Conservation (phyloP, 2,113 vertebrate species). For the Tylochromis polylepis region DNA sequence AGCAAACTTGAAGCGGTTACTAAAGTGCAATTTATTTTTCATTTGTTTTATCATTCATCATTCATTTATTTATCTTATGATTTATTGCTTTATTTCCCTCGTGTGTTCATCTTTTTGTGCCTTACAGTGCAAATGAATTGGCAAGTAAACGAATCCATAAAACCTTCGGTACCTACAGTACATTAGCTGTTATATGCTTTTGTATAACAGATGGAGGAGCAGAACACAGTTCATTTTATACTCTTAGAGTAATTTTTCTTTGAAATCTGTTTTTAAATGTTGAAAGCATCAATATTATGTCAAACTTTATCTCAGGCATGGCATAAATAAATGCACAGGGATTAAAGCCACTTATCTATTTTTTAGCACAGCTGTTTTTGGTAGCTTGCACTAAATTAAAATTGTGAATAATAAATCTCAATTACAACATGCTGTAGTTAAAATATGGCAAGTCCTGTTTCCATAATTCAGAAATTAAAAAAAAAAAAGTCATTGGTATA, state of each 20-base stretch:
- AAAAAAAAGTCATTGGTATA: background rate
- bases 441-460: background rate
- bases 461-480: background rate
- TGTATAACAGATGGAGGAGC: background rate
- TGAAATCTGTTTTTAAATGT: background rate
- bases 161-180: background rate
- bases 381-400: background rate
- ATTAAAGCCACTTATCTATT: conserved; percentile 3
- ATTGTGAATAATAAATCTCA: conserved; percentile 34
- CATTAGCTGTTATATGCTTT: background rate
- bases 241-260: background rate
- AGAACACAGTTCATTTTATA: background rate
- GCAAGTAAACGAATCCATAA: background rate
- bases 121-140: background rate
- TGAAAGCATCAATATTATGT: background rate
- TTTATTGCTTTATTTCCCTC: background rate
- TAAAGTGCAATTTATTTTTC: background rate
- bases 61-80: background rate
- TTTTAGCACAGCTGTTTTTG: conserved; percentile 8
- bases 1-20: background rate
- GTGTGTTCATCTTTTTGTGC: background rate
- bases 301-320: background rate
- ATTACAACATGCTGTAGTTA: background rate
- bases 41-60: background rate
- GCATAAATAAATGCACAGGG: background rate